Evolutionary conservation across 2,888 invertebrate species (phyloP).

Genomic region (Eupithecia vulgata): DNA sequence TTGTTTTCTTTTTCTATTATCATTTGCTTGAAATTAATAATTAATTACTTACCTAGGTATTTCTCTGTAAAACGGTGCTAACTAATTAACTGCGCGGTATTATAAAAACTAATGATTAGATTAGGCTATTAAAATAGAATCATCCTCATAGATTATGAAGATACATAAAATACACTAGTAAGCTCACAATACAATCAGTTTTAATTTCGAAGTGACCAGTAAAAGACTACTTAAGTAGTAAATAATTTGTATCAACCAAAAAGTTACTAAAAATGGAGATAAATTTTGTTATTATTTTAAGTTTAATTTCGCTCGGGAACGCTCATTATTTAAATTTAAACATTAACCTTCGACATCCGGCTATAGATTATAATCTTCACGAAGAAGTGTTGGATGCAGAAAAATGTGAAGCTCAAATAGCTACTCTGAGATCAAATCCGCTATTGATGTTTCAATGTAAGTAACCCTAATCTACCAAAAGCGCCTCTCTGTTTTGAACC

Average conservation of each 20-base stretch:
- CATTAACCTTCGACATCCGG: conserved; percentile 35
- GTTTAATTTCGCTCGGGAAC: conserved; percentile 29
- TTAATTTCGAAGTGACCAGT: not conserved
- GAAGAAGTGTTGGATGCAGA: conserved; percentile 60
- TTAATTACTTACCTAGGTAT: too few relatives aligned
- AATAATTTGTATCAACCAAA: not conserved
- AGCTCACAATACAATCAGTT: not conserved
- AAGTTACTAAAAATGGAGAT: not conserved
- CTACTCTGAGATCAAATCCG: conserved; percentile 46
- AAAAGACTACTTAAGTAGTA: not conserved
- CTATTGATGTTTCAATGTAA: conserved; percentile 56
- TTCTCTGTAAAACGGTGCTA: not conserved
- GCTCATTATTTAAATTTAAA: conserved; percentile 20
- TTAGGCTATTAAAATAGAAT: not conserved
- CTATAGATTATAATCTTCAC: conserved; percentile 58
- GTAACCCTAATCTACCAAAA: conserved; percentile 33
- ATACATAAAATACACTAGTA: not conserved
- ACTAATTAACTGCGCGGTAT: too few relatives aligned
- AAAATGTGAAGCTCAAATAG: conserved; percentile 59
- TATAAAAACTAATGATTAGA: not conserved
- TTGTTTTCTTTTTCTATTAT: too few relatives aligned
- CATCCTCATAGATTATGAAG: not conserved
- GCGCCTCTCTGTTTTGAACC: not conserved
- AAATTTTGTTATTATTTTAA: conserved; percentile 18
- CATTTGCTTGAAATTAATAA: too few relatives aligned